Base-by-base conservation (phyloP, 2,797 vertebrate genomes). In the Lacerta agilis region DNA sequence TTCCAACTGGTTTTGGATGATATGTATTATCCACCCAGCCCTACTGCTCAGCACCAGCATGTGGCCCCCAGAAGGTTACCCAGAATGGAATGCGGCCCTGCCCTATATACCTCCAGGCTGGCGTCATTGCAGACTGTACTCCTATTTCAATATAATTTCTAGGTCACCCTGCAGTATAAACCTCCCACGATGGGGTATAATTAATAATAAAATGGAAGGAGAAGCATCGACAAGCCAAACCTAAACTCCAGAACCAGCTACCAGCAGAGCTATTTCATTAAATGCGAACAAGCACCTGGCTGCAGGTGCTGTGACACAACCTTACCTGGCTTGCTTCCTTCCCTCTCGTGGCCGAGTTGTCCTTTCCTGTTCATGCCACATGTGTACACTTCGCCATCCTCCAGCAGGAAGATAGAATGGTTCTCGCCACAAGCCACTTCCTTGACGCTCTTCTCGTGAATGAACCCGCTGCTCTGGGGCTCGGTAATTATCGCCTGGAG, bases 331-430 rank as follows among this genome's bases (percentile, higher is more conserved):
- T 96, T 97, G 77, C 91, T 95, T 88, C 98, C 98, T 89, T 97
- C 95, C 93, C 96, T 97, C 88, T 98, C 97, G 0, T 98, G 98
- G 77, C 99, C 99, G 92, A 99, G 97, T 89, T 99, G 99, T 41
- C 99, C 98, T 91, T 97, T 97, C 95, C 96, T 97, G 96, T 99
- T 99, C 64, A 97, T 97, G 41, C 99, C 99, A 87, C 98, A 99
- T 0, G 98, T 98, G 93, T 98, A 99, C 23, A 99, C 97, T 38
- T 98, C 98, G 0, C 99, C 98, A 89, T 98, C 98, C 80, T 98
- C 97, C 94, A 99, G 94, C 67, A 99, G 96, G 94, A 99, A 99
- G 78, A 99, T 87, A 0, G 98, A 98, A 94, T 99, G 98, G 86
- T 98, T 97, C 84, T 97, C 97, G 45, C 98, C 98, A 38, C 98